Conservation (phyloP, 1,140 invertebrate genomes). For the Pogonomyrmex californicus region DNA sequence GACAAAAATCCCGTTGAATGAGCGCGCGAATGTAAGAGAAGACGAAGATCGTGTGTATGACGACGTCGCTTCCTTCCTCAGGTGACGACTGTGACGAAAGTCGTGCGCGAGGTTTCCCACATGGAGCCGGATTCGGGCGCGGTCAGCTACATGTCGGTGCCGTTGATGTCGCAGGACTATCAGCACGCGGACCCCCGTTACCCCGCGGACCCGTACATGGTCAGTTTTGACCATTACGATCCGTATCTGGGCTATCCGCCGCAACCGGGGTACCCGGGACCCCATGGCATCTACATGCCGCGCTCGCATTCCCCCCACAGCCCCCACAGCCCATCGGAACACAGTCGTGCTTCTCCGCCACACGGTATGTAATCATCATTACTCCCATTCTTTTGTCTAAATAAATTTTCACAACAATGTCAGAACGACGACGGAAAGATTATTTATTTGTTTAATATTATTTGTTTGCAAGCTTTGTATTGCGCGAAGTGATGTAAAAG, state of each 20-base stretch:
- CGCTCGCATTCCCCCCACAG: conserved; percentile 85
- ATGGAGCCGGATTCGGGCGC: conserved; percentile 89
- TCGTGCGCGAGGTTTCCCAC: conserved; percentile 90
- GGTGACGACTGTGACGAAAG: conserved; percentile 90
- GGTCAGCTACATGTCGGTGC: conserved; percentile 86
- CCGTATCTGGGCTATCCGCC: conserved; percentile 84
- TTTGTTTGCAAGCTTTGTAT: neutral
- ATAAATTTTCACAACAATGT: neutral
- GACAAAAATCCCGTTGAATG: conserved; percentile 19
- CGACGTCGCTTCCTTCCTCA: conserved; percentile 69
- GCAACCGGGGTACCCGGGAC: conserved; percentile 84
- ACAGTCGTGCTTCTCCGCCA: conserved; percentile 85
- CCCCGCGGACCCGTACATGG: conserved; percentile 85
- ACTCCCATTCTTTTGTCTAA: neutral
- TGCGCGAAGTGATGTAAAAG: neutral
- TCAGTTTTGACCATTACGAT: conserved; percentile 86
- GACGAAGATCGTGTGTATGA: neutral
- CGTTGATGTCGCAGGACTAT: conserved; percentile 86
- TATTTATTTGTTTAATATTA: neutral
- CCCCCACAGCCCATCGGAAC: conserved; percentile 85
- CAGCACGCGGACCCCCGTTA: conserved; percentile 84
- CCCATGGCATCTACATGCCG: conserved; percentile 85
- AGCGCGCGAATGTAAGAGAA: neutral
- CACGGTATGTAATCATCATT: conserved; percentile 77
- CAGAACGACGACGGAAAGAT: too few species aligned